phyloP scores from a whole-genome alignment of 1,140 invertebrate species.

The Drosophila repleta region DNA sequence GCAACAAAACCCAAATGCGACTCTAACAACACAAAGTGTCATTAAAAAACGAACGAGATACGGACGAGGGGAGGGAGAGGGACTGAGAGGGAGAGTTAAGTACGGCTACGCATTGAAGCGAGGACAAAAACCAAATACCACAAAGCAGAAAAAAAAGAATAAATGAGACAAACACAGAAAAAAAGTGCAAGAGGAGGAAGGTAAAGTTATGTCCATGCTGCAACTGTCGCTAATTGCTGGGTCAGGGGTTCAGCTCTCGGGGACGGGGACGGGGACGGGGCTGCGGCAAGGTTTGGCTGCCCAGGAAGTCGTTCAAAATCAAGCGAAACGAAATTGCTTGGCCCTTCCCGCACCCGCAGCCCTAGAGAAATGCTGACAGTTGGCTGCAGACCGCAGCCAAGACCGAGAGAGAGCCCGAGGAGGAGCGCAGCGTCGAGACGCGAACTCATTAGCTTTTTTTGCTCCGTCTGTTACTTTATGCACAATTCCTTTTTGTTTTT shows the following conservation, averaged over 20 bases:
- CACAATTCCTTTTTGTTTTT: constrained; percentile 17
- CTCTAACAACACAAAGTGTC: constrained; percentile 60
- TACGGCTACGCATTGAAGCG: constrained; percentile 46
- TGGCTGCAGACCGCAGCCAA: constrained; percentile 60
- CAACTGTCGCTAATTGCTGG: constrained; percentile 78
- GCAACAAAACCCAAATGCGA: constrained; percentile 47
- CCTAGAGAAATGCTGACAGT: constrained; percentile 48
- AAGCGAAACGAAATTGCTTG: constrained; percentile 78
- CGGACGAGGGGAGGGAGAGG: background rate
- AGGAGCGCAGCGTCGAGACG: constrained; percentile 14
- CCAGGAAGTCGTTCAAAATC: constrained; percentile 79
- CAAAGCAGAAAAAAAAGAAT: constrained; percentile 13
- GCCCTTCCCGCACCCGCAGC: constrained; percentile 16
- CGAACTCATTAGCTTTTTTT: constrained; percentile 70
- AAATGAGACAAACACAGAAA: constrained; percentile 1
- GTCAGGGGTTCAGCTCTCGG: constrained; percentile 43
- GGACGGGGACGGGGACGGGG: background rate
- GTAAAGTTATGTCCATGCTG: constrained; percentile 62
- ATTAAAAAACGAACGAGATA: constrained; percentile 53
- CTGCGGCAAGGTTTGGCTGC: constrained; percentile 32
- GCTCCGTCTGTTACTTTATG: constrained; percentile 66
- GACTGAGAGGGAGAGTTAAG: background rate
- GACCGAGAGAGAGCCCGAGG: constrained; percentile 7
- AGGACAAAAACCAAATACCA: constrained; percentile 56
- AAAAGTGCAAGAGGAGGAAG: constrained; percentile 9